These are phyloP conservation scores for Norana najaformis DNA, from an alignment of 2,888 invertebrate genomes.

Conservation along the genomic window DNA sequence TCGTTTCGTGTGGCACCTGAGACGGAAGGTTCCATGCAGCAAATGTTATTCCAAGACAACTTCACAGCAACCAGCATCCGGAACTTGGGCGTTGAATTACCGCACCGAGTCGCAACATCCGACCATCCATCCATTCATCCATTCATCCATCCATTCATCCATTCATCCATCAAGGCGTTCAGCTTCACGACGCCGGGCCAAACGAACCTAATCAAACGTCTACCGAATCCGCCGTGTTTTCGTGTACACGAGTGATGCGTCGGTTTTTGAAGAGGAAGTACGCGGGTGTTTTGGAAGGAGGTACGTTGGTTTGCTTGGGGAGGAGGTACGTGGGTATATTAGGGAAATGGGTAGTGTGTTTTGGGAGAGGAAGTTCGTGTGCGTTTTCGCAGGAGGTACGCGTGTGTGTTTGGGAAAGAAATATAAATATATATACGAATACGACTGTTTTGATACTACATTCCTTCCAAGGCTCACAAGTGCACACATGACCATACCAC, in stretches of 20 bases:
- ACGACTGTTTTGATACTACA: too few relatives aligned
- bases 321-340: not conserved
- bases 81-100: not conserved
- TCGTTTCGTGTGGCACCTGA: not conserved
- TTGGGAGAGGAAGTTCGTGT: too few relatives aligned
- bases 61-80: not conserved
- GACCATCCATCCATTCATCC: not conserved
- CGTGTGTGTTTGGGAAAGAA: not conserved
- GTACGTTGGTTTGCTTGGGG: not conserved
- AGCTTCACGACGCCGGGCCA: not conserved
- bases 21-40: not conserved
- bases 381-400: not conserved
- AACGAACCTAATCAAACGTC: not conserved
- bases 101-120: not conserved
- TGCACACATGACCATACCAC: too few relatives aligned
- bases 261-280: too few relatives aligned
- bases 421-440: too few relatives aligned
- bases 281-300: not conserved
- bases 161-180: too few relatives aligned
- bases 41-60: slow-evolving; percentile 13
- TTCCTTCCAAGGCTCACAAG: too few relatives aligned
- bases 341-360: not conserved
- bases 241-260: not conserved
- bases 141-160: not conserved
- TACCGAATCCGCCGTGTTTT: not conserved